Evolutionary conservation across 2,113 vertebrate species (phyloP).

Genomic region (Addax nasomaculatus): DNA sequence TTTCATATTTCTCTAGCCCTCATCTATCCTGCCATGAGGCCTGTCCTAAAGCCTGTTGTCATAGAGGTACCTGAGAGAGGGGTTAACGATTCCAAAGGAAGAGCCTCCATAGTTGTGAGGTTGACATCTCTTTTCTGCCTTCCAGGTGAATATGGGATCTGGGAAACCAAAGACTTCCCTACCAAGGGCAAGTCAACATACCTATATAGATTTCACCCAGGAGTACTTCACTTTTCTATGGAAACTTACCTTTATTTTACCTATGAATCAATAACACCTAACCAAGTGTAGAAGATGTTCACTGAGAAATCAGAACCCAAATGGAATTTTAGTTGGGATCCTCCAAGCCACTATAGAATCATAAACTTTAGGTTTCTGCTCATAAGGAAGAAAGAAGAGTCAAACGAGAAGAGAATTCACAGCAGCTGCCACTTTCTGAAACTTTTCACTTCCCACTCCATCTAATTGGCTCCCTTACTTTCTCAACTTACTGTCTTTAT

Average conservation of each 20-base stretch:
- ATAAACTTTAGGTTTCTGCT: neutral
- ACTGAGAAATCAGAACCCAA: conserved; percentile 48
- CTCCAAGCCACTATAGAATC: neutral
- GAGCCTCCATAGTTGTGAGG: neutral
- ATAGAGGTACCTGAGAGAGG: neutral
- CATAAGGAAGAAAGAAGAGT: neutral
- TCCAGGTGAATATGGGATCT: neutral
- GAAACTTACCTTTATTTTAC: neutral
- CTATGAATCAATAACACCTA: neutral
- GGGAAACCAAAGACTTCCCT: neutral
- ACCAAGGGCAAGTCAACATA: neutral
- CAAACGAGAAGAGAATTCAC: neutral
- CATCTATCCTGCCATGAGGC: neutral
- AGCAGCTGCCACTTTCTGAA: neutral
- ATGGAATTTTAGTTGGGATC: neutral
- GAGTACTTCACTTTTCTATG: neutral
- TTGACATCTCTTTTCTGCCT: neutral
- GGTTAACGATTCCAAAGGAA: neutral
- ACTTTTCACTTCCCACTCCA: neutral
- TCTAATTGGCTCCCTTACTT: neutral
- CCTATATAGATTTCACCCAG: neutral
- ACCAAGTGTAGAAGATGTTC: neutral
- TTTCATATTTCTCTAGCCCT: neutral
- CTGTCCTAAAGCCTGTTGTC: neutral
- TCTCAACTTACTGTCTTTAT: neutral